Evolutionary conservation across 2,888 invertebrate genomes (phyloP).

Genomic region (Epirrita christyi): DNA sequence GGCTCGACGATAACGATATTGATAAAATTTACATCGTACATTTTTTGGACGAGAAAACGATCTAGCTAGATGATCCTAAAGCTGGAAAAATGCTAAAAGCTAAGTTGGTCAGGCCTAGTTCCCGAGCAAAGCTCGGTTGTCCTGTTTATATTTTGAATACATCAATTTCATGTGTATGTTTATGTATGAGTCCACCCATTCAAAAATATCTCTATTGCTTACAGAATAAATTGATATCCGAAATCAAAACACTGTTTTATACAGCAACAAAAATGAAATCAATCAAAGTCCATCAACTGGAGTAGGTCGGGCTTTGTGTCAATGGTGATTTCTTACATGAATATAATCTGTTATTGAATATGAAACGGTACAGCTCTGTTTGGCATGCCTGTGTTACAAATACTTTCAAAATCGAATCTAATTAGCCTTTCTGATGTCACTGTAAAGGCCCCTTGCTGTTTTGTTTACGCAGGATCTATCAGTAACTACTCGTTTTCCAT

Average conservation of each 20-base stretch:
- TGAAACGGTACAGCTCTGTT: conserved; percentile 35
- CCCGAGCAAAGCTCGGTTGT: too few relatives aligned
- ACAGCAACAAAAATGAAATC: conserved; percentile 1
- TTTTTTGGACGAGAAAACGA: too few relatives aligned
- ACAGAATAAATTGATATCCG: neutral
- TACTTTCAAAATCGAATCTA: too few relatives aligned
- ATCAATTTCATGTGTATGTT: neutral
- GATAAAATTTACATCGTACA: too few relatives aligned
- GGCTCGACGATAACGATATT: too few relatives aligned
- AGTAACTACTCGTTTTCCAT: too few relatives aligned
- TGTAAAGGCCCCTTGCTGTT: too few relatives aligned
- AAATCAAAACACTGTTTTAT: neutral
- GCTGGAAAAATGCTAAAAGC: too few relatives aligned
- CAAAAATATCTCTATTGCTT: neutral
- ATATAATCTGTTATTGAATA: conserved; percentile 41
- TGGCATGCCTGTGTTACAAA: conserved; percentile 2
- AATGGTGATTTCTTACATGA: conserved; percentile 23
- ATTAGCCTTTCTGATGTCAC: too few relatives aligned
- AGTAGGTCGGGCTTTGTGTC: conserved; percentile 39
- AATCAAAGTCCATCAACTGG: conserved; percentile 21
- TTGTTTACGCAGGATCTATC: too few relatives aligned
- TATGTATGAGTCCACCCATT: neutral
- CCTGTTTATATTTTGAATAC: neutral
- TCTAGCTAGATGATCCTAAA: too few relatives aligned
- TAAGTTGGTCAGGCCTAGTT: too few relatives aligned